Evolutionary conservation across 2,888 invertebrate species (phyloP).

Genomic region (Heliconius aoede): DNA sequence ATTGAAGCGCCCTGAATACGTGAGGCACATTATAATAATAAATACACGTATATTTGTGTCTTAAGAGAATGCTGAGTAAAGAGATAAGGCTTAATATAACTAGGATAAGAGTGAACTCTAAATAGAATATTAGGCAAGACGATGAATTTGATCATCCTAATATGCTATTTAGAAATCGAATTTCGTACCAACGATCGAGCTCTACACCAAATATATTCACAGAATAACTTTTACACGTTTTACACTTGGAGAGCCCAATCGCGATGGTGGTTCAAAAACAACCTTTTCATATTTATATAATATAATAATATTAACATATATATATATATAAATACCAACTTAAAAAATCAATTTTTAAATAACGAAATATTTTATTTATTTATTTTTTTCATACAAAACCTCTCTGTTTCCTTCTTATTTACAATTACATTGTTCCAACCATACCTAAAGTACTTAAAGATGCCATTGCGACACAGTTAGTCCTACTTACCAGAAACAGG

Average conservation of each 20-base stretch:
- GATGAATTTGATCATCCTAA: neutral
- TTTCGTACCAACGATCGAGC: neutral
- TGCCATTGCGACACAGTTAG: too few relatives aligned
- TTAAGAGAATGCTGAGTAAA: neutral
- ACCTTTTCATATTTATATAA: neutral
- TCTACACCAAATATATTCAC: too few relatives aligned
- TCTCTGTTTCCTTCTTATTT: too few relatives aligned
- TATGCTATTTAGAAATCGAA: neutral
- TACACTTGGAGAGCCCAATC: too few relatives aligned
- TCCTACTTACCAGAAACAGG: neutral
- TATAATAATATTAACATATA: neutral
- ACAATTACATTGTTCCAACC: too few relatives aligned
- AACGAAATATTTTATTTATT: too few relatives aligned
- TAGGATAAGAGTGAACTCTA: neutral
- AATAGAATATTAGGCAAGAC: neutral
- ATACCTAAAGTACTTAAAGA: too few relatives aligned
- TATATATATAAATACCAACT: neutral
- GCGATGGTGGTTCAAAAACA: neutral
- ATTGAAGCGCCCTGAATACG: conserved; percentile 64
- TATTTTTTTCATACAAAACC: too few relatives aligned
- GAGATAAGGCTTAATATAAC: neutral
- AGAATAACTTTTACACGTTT: too few relatives aligned
- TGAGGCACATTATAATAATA: conserved; percentile 56
- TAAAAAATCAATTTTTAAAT: too few relatives aligned
- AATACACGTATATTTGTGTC: neutral